Percentiles rank a stretch among this genome's conserved stretches.
Conservation (phyloP, 2,888 invertebrate species). For the Hetaerina titia region DNA sequence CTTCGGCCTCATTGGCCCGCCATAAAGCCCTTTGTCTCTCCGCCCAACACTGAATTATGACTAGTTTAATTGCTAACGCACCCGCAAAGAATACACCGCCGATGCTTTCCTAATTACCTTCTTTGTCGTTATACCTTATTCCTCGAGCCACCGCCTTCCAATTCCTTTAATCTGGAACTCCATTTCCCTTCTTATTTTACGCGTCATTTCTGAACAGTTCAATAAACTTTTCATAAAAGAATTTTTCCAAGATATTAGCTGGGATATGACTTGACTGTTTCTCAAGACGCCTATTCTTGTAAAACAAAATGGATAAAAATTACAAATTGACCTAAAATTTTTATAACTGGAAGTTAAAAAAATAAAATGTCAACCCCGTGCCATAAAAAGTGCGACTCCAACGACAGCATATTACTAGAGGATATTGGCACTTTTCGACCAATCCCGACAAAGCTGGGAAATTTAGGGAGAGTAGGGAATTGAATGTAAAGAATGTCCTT, state of each 20-base stretch:
- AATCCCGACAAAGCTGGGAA: not conserved
- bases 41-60: not conserved
- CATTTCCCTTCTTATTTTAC: not conserved
- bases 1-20: not conserved
- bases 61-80: not conserved
- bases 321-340: not conserved
- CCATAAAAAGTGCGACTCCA: not conserved
- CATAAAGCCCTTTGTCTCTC: not conserved
- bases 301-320: not conserved
- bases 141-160: not conserved
- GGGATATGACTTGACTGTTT: too few species aligned
- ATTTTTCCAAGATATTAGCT: not conserved
- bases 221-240: not conserved
- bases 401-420: not conserved
- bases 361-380: not conserved
- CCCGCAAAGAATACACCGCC: not conserved
- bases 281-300: not conserved
- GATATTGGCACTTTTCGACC: constrained; percentile 17
- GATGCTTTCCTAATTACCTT: not conserved
- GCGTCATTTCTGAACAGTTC: not conserved
- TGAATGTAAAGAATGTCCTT: not conserved
- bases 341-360: not conserved
- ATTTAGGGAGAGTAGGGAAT: not conserved
- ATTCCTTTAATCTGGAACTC: not conserved
- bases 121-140: not conserved